Base-by-base conservation (phyloP, 2,113 vertebrate species). In the Rhodinocichla rosea region DNA sequence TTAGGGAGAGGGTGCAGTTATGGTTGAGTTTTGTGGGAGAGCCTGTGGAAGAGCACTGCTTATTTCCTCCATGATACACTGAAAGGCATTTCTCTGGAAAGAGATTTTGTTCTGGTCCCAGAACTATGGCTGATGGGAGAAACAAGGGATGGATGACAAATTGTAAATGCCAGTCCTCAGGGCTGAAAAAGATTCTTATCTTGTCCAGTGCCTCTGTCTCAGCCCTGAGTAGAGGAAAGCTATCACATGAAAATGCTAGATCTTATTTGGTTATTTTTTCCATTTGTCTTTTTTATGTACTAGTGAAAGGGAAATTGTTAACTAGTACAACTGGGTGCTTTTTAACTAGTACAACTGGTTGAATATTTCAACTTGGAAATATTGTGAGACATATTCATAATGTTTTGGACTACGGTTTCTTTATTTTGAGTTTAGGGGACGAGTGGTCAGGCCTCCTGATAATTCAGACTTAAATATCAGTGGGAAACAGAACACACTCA, bases 241-340 rank as follows among this genome's bases (percentile, higher is more conserved):
- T 86, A 86, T 59, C 85, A 94, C 53, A 67, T 93, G 40, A 92
- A 93, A 94, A 95, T 33, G 47, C 33, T 87, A 64, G 22, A 83
- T 83, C 77, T 93, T 49, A 93, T 90, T 96, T 90, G 47, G 79
- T 92, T 94, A 71, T 67, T 94, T 96, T 81, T 94, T 75, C 71
- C 59, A 81, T 74, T 83, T 83, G 74, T 90, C 37, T 83, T 90
- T 89, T 95, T 86, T 27, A 81, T 90, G 60, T 96, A 1, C 60
- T 84, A 76, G 76, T 94, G 88, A 97, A 96, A 94, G 68, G 40
- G 52, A 81, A 94, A 89, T 93, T 96, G 88, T 95, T 92, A 92
- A 92, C 74, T 90, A 74, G 42, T 77, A 90, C 71, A 95, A 74
- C 80, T 73, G 80, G 40, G 45, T 65, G 53, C 79, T 94, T 80